Conservation (phyloP, 2,888 invertebrate species). For the Cerastis leucographa region DNA sequence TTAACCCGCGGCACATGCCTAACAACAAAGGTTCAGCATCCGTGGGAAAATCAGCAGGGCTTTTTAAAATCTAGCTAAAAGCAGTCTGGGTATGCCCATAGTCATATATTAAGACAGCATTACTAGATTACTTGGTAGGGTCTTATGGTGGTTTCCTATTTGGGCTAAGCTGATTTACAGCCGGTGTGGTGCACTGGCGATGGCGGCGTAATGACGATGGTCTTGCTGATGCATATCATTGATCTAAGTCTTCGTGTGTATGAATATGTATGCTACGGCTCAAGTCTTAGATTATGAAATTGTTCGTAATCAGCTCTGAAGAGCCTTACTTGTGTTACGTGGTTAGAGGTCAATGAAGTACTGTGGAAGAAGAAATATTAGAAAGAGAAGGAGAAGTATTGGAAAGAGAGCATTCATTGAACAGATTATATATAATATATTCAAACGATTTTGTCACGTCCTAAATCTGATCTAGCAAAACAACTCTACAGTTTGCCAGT, state of each 20-base stretch:
- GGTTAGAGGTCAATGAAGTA: constrained; percentile 20
- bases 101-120: constrained; percentile 80
- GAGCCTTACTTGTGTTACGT: constrained; percentile 18
- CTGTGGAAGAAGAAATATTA: background rate
- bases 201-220: constrained; percentile 53
- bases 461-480: no score
- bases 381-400: no score
- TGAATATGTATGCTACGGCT: constrained; percentile 54
- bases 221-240: constrained; percentile 59
- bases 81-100: constrained; percentile 70
- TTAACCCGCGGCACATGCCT: constrained; percentile 73
- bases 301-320: constrained; percentile 32
- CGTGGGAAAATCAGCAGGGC: constrained; percentile 85
- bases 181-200: constrained; percentile 30
- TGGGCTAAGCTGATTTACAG: constrained; percentile 63
- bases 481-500: no score
- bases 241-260: constrained; percentile 52
- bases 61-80: constrained; percentile 85
- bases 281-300: constrained; percentile 53
- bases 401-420: no score
- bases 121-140: constrained; percentile 75
- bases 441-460: no score
- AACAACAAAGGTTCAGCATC: constrained; percentile 78
- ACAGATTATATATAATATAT: no score
- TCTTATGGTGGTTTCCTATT: constrained; percentile 72